These are phyloP conservation scores for Heliconius cydno DNA, from an alignment of 2,888 invertebrate genomes.

Conservation along the genomic window DNA sequence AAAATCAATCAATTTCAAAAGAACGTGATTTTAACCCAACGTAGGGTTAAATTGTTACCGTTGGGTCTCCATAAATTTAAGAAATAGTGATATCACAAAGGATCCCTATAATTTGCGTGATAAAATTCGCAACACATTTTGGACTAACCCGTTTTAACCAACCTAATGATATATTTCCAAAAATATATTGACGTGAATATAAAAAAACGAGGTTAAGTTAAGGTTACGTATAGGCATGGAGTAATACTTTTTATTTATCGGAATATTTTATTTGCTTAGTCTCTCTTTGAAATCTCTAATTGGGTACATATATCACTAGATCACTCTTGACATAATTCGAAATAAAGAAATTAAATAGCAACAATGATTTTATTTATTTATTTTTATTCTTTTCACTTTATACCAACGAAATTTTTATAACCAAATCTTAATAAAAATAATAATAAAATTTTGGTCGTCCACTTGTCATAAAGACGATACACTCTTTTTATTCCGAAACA, in stretches of 20 bases:
- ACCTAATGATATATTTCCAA: constrained; percentile 14
- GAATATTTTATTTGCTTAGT: neutral
- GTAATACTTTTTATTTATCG: neutral
- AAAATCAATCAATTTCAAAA: neutral
- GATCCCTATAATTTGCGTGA: constrained; percentile 22
- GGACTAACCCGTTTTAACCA: constrained; percentile 15
- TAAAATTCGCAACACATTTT: constrained; percentile 27
- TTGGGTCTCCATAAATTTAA: constrained; percentile 23
- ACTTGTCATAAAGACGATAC: neutral
- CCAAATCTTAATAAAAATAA: neutral
- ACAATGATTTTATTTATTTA: neutral
- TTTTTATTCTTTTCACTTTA: neutral
- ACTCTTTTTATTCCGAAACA: neutral
- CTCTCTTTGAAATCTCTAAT: neutral
- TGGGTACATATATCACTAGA: neutral
- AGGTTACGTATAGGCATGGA: neutral
- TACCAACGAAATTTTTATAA: neutral
- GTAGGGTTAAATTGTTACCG: constrained; percentile 22
- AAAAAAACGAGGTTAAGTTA: neutral
- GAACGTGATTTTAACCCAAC: constrained; percentile 22
- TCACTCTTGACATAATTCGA: neutral
- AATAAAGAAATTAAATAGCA: neutral
- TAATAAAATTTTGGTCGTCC: neutral
- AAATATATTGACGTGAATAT: constrained; percentile 9
- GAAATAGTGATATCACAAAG: constrained; percentile 28